Evolutionary conservation across 1,140 invertebrate genomes (phyloP), one percentile per base, ranked within the genome.

Genomic region (Diachasmimorpha longicaudata): DNA sequence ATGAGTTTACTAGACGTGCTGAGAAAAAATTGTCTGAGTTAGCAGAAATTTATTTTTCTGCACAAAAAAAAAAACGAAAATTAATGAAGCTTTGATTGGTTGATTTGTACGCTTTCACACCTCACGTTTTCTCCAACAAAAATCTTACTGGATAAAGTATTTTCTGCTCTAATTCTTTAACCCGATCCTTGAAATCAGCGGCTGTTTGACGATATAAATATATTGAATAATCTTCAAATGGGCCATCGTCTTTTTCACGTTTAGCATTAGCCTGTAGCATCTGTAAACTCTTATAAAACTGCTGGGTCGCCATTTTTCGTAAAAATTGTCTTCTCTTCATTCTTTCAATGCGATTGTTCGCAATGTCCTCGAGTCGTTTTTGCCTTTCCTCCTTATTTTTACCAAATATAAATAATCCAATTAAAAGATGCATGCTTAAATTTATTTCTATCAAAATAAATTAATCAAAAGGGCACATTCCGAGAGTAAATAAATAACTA

Each of bases 241-340:
- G 91, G 77, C 19, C 19, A 19, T 91, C 90, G 31, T 90, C 87
- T 81, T 90, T 90, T 68, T 91, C 89, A 77, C 87, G 85, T 78
- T 89, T 91, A 52, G 90, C 91, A 81, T 94, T 94, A 14, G 91
- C 91, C 85, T 94, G 92, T 77, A 95, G 87, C 91, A 95, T 93
- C 83, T 93, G 92, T 91, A 95, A 92, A 85, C 93, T 94, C 87
- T 94, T 94, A 82, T 93, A 90, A 86, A 95, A 94, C 75, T 94
- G 93, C 81, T 94, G 92, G 2, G 91, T 94, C 77, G 93, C 91
- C 80, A 93, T 90, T 84, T 92, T 91, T 74, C 93, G 89, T 79
- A 93, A 91, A 83, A 93, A 92, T 75, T 92, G 91, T 9, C 93
- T 90, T 77, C 91, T 91, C 84, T 90, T 91, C 86, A 92, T 91